phyloP scores from a whole-genome alignment of 2,113 vertebrate species.

The Rhinogobius similis region DNA sequence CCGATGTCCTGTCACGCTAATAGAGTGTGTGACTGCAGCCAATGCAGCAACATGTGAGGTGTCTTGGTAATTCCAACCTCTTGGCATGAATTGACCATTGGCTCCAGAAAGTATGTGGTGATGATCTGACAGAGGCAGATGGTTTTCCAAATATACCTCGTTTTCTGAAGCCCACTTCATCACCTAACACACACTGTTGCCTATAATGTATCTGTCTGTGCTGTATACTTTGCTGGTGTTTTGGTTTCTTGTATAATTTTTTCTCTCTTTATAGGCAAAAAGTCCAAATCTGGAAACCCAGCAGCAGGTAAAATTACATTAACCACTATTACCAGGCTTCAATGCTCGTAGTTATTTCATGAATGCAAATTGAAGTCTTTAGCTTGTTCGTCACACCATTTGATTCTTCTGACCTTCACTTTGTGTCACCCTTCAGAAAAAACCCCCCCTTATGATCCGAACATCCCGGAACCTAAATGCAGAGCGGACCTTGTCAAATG shows the following conservation, averaged over 20 bases:
- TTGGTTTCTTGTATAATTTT: background rate
- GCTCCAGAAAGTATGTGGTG: conserved; percentile 33
- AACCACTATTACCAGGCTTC: background rate
- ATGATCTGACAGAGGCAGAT: conserved; percentile 57
- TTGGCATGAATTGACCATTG: conserved; percentile 38
- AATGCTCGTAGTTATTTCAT: background rate
- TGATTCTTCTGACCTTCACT: background rate
- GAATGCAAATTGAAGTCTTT: conserved; percentile 4
- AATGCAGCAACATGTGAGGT: conserved; percentile 22
- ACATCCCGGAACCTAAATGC: conserved; percentile 65
- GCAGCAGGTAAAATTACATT: conserved; percentile 36
- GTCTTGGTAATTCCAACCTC: conserved; percentile 33
- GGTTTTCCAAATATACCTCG: conserved; percentile 52
- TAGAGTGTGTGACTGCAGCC: conserved; percentile 21
- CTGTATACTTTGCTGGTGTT: background rate
- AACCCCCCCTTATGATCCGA: conserved; percentile 57
- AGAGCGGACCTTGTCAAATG: conserved; percentile 70
- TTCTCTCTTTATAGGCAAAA: conserved; percentile 36
- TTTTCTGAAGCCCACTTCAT: conserved; percentile 34
- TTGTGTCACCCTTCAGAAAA: conserved; percentile 43
- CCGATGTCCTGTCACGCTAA: background rate
- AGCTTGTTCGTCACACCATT: background rate
- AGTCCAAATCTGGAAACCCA: conserved; percentile 34
- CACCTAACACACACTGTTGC: conserved; percentile 5
- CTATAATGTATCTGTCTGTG: conserved; percentile 3